Base-by-base conservation (phyloP, 2,113 vertebrate genomes). In the Terrapene triunguis region DNA sequence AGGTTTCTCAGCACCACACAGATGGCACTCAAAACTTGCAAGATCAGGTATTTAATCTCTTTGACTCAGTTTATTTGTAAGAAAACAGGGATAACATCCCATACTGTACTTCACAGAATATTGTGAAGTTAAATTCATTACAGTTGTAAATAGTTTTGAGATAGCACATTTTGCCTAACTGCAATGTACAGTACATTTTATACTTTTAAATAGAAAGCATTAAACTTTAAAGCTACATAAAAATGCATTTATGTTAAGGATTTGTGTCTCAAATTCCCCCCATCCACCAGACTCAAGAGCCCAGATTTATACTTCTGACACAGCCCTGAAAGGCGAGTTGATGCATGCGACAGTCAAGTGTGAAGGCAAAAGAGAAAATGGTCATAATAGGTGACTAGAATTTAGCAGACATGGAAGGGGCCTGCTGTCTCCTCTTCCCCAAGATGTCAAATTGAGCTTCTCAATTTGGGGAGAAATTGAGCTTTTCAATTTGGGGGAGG, bases 51-150 rank as follows among this genome's bases (percentile, higher is more conserved):
- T 8, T 79, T n/a, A 69, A 19, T 69, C 59, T 27, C 72, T 24
- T 24, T 7, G 17, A 35, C 38, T n/a, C 29, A 0, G 13, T 4
- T 50, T 3, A 14, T 8, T 25, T 48, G 76, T n/a, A 81, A 38
- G 50, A 81, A n/a, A 27, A 7, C n/a, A 1, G 29, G 2, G 55
- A 59, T 69, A n/a, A 50, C 35, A 1, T 27, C 1, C 14, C 1
- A 0, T 1, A 1, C 44, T 44, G 44, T 44, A 44, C 42, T 57
- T 85, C 6, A 38, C 10, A 47, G 35, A 32, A 24, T 51, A 2
- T 1, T 5, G 13, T 62, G 47, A n/a, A 42, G 14, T 85, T 4
- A 19, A n/a, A 9, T 42, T 12, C 9, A 29, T 17, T 8, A 27
- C 19, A 47, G 13, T 0, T 4, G 27, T n/a, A 27, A 48, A 25